Evolutionary conservation across 2,113 vertebrate genomes (phyloP), one percentile per base, ranked within the genome.

Genomic region (Furnarius figulus): DNA sequence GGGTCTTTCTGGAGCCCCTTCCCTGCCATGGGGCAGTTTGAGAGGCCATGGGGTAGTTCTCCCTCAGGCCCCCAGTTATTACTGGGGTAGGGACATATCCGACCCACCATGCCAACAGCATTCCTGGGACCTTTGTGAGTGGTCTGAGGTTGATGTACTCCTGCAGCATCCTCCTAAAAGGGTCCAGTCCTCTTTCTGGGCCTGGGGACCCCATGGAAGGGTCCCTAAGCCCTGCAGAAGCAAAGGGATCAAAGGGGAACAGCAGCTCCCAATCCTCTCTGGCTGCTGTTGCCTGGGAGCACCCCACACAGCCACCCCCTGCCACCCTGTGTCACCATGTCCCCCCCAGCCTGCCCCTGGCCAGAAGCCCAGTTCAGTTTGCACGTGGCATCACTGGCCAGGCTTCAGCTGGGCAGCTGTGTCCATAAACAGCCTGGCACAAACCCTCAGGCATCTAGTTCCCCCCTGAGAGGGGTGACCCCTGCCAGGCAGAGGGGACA

Each of bases 371-470:
- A 0, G 40, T 55, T 91, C 0, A 2, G 58, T 84, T 55, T 76
- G 65, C 90, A 91, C 1, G 0, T 87, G 90, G 50, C 77, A 46
- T 65, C 53, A 9, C 68, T 70, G 85, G 58, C 77, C 7, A 0
- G n/a, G 50, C 81, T 91, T 84, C 81, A 91, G 44, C 81, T 40
- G 81, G 65, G 50, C 87, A 85, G 68, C 85, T 87, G 87, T 66
- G 55, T 77, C 90, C 53, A 53, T 91, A 66, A 93, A 91, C 63
- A 87, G 85, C 52, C 77, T 0, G 1, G 68, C 31, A 65, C 3
- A 2, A 72, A 86, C 84, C 49, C 55, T 33, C 0, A 1, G 30
- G 19, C 3, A 9, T 56, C 10, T 62, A 67, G 33, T 20, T 42
- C 7, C 30, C 19, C 30, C 30, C 37, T 9, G 2, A 4, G 42